Percentiles rank a stretch among this genome's conserved stretches.
Evolutionary conservation across 2,113 vertebrate genomes (phyloP).

Genomic region (Syngnathoides biaculeatus): DNA sequence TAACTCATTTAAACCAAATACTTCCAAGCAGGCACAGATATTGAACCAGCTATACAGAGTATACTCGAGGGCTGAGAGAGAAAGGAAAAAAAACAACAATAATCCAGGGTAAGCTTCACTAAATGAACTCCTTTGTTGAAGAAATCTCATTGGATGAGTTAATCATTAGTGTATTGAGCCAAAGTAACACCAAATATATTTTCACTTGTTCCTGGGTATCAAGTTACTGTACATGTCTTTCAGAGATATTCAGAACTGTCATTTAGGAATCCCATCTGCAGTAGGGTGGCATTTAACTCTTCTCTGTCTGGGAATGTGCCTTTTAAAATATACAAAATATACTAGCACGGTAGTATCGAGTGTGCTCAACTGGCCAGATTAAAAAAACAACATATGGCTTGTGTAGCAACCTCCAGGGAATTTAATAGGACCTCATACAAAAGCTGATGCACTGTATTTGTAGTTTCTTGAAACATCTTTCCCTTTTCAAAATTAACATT

Average conservation of each 20-base stretch:
- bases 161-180: background rate
- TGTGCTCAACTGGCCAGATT: slow-evolving; percentile 8
- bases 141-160: slow-evolving; percentile 15
- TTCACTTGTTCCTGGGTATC: background rate
- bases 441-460: background rate
- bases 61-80: background rate
- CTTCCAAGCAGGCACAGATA: slow-evolving; percentile 9
- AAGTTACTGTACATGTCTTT: background rate
- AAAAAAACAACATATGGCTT: background rate
- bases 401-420: background rate
- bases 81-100: background rate
- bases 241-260: background rate
- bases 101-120: background rate
- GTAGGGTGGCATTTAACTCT: background rate
- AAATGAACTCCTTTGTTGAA: background rate
- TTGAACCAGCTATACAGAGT: slow-evolving; percentile 8
- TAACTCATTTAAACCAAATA: slow-evolving; percentile 13
- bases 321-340: background rate
- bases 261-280: background rate
- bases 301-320: background rate
- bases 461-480: slow-evolving; percentile 1
- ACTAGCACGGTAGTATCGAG: background rate
- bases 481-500: background rate
- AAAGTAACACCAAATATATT: background rate
- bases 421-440: background rate